Evolutionary conservation across 2,797 vertebrate species (phyloP), one percentile per base, ranked within the genome.

Genomic region (Clamator glandarius): DNA sequence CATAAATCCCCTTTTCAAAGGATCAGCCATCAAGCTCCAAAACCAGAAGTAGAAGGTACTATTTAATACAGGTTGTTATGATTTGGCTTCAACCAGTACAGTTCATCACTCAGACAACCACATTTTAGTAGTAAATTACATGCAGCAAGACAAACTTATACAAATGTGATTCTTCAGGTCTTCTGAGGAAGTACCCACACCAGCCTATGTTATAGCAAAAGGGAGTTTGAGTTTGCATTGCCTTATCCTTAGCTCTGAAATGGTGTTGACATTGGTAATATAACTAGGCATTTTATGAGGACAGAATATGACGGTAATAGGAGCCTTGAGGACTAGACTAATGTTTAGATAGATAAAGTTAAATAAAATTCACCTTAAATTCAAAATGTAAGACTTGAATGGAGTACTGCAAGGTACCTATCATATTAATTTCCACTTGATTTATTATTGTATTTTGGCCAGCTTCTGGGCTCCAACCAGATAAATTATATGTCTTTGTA

Each of bases 211-310:
- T 84, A 84, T 2, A 82, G 25, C 28, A 95, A 86, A 90, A 77
- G 11, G 15, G 70, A 84, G 29, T 84, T 57, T 76, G 67, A 93
- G 85, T 90, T 94, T 93, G 62, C 41, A 77, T 79, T 76, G 18
- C n/a, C 76, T 94, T 8, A 29, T 78, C 84, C 92, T 93, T 39
- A 68, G 15, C 76, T 91, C 25, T 92, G 69, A 92, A 95, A 93
- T 88, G 61, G 79, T 92, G 87, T 59, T 59, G 31, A 39, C 28
- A 35, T 18, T 63, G 91, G 46, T 26, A 94, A 83, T 95, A 87
- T 94, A 88, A 90, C 77, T 54, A 59, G 59, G 36, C 36, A 81
- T 94, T 95, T 69, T 81, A 2, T 41, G 26, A 51, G 23, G 19
- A 11, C 29, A 29, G 24, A 67, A 66, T n/a, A 6, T n/a, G n/a